Evolutionary conservation across 2,797 vertebrate species (phyloP).

Genomic region (Meriones psammophilus): DNA sequence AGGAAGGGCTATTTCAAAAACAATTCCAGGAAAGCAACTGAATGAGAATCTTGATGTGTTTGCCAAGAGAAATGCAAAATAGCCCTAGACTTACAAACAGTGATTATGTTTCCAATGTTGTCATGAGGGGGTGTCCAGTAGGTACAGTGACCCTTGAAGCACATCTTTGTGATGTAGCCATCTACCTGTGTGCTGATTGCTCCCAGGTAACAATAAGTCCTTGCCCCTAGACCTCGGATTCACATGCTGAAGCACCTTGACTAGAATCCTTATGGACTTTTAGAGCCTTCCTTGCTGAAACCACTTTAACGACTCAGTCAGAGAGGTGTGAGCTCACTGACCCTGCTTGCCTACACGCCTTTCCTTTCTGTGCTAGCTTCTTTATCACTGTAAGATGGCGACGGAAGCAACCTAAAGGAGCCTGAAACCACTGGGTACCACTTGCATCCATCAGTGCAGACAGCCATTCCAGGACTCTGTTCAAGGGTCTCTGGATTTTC

Average conservation of each 20-base stretch:
- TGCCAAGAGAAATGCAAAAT: conserved; percentile 52
- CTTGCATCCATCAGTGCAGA: no score
- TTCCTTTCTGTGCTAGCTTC: background rate
- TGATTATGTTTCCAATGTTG: conserved; percentile 18
- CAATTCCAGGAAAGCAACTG: conserved; percentile 72
- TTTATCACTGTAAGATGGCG: background rate
- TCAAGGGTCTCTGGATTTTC: no score
- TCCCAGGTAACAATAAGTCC: background rate
- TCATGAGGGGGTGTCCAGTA: background rate
- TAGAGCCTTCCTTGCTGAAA: background rate
- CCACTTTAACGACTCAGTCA: background rate
- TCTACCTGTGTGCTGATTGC: background rate
- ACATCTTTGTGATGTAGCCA: background rate
- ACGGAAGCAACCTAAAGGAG: background rate
- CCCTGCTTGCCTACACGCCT: background rate
- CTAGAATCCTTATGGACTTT: background rate
- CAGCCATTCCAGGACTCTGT: no score
- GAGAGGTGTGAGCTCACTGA: background rate
- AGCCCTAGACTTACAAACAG: conserved; percentile 57
- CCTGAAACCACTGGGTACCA: no score
- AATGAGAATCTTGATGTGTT: conserved; percentile 20
- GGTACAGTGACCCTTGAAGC: background rate
- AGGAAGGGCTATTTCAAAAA: conserved; percentile 66
- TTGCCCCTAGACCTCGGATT: background rate
- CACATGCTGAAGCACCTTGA: background rate